Evolutionary conservation across 2,888 invertebrate species (phyloP).

Genomic region (Stramonita haemastoma): DNA sequence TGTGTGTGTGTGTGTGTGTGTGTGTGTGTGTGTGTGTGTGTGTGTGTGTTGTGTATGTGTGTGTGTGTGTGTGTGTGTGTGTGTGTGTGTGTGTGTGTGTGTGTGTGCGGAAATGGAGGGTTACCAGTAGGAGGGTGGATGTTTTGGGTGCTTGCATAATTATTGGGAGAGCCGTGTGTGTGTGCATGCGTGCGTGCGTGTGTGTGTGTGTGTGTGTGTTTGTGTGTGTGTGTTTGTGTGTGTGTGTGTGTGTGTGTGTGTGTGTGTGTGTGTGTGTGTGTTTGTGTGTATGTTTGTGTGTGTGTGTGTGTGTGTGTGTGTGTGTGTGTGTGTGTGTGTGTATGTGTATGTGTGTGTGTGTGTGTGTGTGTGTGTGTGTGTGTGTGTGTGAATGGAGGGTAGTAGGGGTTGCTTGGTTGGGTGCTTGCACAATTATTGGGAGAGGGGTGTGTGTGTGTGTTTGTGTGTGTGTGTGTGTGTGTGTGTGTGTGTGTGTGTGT

Average conservation of each 20-base stretch:
- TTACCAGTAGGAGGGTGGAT: not conserved
- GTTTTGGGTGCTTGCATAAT: too few relatives aligned
- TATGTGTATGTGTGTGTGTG: not conserved
- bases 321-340: not conserved
- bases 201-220: not conserved
- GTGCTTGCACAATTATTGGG: not conserved
- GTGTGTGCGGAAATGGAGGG: not conserved
- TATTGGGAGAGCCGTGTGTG: too few relatives aligned
- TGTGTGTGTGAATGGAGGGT: not conserved
- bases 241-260: constrained; percentile 6
- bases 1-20: not conserved
- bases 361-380: not conserved
- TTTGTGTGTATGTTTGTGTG: not conserved
- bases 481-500: not conserved
- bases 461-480: not conserved
- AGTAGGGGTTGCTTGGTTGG: not conserved
- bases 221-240: not conserved
- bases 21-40: not conserved
- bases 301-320: constrained; percentile 24
- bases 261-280: not conserved
- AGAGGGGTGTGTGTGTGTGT: not conserved
- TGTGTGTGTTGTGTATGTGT: not conserved
- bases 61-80: constrained; percentile 16
- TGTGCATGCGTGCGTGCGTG: not conserved
- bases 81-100: not conserved